These are phyloP conservation scores for Odontamblyopus lacepedii DNA, from an alignment of 2,797 vertebrate genomes.

Conservation along the genomic window DNA sequence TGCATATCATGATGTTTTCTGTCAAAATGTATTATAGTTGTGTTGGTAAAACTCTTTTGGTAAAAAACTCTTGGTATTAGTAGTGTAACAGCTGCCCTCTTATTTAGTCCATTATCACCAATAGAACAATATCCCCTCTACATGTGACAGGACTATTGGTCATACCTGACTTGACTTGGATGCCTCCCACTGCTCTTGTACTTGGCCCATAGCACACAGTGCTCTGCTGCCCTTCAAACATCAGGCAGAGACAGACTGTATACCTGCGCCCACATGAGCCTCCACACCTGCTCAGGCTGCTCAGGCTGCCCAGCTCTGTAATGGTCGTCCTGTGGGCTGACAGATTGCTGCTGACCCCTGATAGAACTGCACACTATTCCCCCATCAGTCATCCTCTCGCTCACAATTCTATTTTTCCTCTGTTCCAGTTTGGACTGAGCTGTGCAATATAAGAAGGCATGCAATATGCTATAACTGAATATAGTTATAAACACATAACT, in stretches of 20 bases:
- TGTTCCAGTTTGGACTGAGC: not conserved
- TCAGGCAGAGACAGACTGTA: conserved; percentile 34
- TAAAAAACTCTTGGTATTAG: not conserved
- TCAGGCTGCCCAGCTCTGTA: conserved; percentile 31
- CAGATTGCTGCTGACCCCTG: conserved; percentile 52
- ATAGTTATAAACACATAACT: not conserved
- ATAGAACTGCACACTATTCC: conserved; percentile 25
- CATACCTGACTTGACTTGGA: conserved; percentile 26
- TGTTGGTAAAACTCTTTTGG: not conserved
- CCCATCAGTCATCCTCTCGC: not conserved
- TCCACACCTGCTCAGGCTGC: not conserved
- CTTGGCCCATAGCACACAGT: conserved; percentile 14
- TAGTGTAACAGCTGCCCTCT: not conserved
- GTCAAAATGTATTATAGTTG: not conserved
- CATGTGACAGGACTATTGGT: conserved; percentile 20
- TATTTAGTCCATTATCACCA: not conserved
- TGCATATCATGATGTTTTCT: not conserved
- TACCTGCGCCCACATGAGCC: conserved; percentile 29
- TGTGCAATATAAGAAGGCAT: not conserved
- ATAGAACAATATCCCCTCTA: not conserved
- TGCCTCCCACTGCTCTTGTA: conserved; percentile 18
- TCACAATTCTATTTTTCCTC: not conserved
- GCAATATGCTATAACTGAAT: too few species aligned
- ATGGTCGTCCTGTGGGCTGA: conserved; percentile 38
- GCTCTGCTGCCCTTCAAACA: conserved; percentile 51